Evolutionary conservation across 2,888 invertebrate species (phyloP), one percentile per base, ranked within the genome.

Genomic region (Lasioglossum zephyrum): DNA sequence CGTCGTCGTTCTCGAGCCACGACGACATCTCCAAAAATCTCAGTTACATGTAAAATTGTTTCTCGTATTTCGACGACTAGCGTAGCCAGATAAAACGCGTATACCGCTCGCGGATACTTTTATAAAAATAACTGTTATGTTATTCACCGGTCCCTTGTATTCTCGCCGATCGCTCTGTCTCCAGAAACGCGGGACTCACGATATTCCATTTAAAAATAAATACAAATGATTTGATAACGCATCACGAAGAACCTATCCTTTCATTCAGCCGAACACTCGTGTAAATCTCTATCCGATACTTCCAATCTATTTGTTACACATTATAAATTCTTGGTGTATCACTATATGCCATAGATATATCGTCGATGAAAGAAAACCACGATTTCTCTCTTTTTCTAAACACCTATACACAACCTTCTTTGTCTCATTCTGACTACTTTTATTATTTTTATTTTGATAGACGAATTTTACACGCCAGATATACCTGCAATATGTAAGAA

Each of bases 381-480:
- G 78, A 39, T 82, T 44, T 44, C 44, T 13, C 44, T 86, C 80
- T 83, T 85, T 90, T 81, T 87, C 86, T 82, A 84, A 83, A 85
- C 73, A 87, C 82, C 86, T 81, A 83, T 72, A 82, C 73, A 82
- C 73, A 89, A 83, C 80, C 77, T 87, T 87, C 84, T 89, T 47
- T 75, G 80, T 85, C 31, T 63, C 82, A 73, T 39, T 66, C 86
- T 87, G 86, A 92, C 89, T 93, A 93, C 85, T 92, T 93, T 93
- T 91, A 92, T 93, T 93, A 91, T 93, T 94, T 93, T 94, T 93
- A 93, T 93, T 94, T 94, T 94, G 92, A 94, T 94, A 94, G 92
- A 93, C 91, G 91, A 92, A 93, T 94, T 94, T 94, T 93, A 94
- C 94, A 93, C 89, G 91, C 92, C 92, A 93, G 89, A 93, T 93